Evolutionary conservation across 2,888 invertebrate genomes (phyloP), one percentile per base, ranked within the genome.

Genomic region (Calliscelio sp.): DNA sequence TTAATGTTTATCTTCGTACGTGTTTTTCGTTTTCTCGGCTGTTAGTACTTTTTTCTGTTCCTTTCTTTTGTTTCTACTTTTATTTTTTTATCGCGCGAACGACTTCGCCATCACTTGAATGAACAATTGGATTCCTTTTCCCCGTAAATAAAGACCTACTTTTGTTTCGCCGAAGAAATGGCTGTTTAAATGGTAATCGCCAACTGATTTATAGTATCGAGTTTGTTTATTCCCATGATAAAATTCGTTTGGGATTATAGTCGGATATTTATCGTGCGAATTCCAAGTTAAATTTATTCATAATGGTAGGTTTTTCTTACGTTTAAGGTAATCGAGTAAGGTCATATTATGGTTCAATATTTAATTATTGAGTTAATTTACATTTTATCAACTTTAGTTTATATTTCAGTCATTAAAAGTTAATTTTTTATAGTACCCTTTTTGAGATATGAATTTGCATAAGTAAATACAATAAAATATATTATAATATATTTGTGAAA

Each of bases 1-100:
- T 65, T 65, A 75, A 65, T 75, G 65, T 63, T 74, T 35, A 59
- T 59, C 73, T 74, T 51, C 16, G 38, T 18, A 14, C 38, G 38
- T 41, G 7, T 25, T 57, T 44, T 55, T 44, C 18, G 1, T 28
- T 32, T 41, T n/a, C 16, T 18, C 41, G n/a, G n/a, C n/a, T n/a
- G n/a, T n/a, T 55, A 22, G 28, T 8, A 28, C 28, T 28, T 28
- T 28, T 28, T 8, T 16, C 16, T 25, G 24, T n/a, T 25, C 25
- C n/a, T 53, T 25, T 8, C 18, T 44, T 44, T 41, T 41, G 22
- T 49, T 49, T 28, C 20, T 35, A 35, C 32, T 18, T 35, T 18
- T 46, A 18, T 16, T 16, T 24, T 68, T 53, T 57, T 57, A 8
- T 28, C 55, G 53, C 25, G 16, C 68, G 38, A 68, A 53, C 68